Base-by-base conservation (phyloP, 1,140 invertebrate genomes). In the Oryctes rhinoceros region DNA sequence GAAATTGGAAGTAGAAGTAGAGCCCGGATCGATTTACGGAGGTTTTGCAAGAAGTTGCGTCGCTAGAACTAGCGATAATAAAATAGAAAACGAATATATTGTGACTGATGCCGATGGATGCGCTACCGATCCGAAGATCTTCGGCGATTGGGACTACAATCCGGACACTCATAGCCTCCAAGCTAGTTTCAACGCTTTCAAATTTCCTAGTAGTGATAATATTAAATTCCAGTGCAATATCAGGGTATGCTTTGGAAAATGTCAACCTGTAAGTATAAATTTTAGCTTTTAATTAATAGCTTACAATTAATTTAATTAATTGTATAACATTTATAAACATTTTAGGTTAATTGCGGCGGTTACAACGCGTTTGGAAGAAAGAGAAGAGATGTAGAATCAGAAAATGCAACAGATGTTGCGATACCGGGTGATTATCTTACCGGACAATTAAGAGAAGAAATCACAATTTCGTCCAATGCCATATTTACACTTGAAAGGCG, bases 141-240 rank as follows among this genome's bases (percentile, higher is more conserved):
- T 98, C 84, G 96, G 96, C 18, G 96, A 98, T 86, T 98, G 96
- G 96, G 93, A 96, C 82, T 93, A 96, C 82, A 95, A 96, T 85
- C 91, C 93, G 5, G 94, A 96, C 48, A 94, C 93, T 11, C 94
- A 95, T 86, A 92, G 94, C 11, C 88, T 98, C 24, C 89, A 94
- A 85, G 96, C 96, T 59, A 92, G 93, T 81, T 98, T 98, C 87
- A 97, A 97, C 87, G 97, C 96, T 4, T 98, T 98, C 87, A 98
- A 98, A 87, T 98, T 98, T 91, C 97, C 96, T 0, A 96, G 94
- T 81, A 96, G 95, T 84, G 96, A 97, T 84, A 97, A 97, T 86
- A 96, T 98, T 83, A 90, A 96, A 87, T 98, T 98, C 94, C 96
- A 98, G 88, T 98, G 97, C 87, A 98, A 97, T 86, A 97, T 98